Percentiles rank a stretch among this genome's conserved stretches.
Evolutionary conservation across 2,888 invertebrate genomes (phyloP).

Genomic region (Pyralis farinalis): DNA sequence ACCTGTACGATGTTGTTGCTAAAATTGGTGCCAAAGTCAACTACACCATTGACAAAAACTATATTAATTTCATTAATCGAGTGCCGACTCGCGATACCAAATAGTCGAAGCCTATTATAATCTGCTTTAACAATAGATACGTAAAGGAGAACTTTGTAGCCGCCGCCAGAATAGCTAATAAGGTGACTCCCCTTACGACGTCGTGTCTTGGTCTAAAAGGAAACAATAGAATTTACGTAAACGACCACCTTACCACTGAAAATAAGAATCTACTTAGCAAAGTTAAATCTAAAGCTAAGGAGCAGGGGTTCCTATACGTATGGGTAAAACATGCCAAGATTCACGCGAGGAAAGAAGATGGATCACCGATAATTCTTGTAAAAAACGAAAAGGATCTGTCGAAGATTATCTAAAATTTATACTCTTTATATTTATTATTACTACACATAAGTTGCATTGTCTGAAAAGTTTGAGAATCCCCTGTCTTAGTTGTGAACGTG

Average conservation of each 20-base stretch:
- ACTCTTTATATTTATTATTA: no score
- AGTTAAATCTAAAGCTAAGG: constrained; percentile 4
- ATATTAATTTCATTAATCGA: no score
- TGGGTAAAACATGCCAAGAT: no score
- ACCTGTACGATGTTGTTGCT: no score
- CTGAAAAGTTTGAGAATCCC: no score
- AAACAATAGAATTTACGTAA: no score
- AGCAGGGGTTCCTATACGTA: background rate
- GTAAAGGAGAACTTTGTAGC: constrained; percentile 11
- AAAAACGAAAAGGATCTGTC: constrained; percentile 5
- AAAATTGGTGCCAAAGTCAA: background rate
- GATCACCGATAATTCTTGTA: no score
- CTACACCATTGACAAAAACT: constrained; percentile 1
- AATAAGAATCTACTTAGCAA: constrained; percentile 9
- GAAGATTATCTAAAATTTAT: background rate
- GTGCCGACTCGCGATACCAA: no score
- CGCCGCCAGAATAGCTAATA: background rate
- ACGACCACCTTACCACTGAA: constrained; percentile 6
- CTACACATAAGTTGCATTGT: no score
- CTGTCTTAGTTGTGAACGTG: no score
- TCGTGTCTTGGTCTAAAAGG: constrained; percentile 2
- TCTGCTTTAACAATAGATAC: constrained; percentile 2
- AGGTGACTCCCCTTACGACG: background rate
- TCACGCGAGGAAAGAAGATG: no score
- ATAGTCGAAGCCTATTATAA: background rate